phyloP scores from a whole-genome alignment of 2,888 invertebrate genomes.

The Cosmia pyralina region DNA sequence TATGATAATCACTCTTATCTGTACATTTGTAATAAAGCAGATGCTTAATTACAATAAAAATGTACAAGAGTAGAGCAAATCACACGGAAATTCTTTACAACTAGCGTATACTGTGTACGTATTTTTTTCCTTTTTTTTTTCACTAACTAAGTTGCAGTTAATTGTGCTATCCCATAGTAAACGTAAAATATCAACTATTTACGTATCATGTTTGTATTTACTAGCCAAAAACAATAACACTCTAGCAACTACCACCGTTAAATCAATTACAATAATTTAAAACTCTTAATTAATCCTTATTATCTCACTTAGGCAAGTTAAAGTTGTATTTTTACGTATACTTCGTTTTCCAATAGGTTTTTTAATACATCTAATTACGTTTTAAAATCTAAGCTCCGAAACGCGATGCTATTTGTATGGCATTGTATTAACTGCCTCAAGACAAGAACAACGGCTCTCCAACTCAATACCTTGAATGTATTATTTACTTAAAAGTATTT shows the following conservation, averaged over 20 bases:
- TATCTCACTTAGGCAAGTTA: conserved; percentile 90
- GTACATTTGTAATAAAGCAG: conserved; percentile 61
- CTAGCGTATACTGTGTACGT: conserved; percentile 90
- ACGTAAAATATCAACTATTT: conserved; percentile 82
- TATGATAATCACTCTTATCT: conserved; percentile 65
- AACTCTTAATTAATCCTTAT: conserved; percentile 87
- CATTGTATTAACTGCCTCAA: conserved; percentile 67
- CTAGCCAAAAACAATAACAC: conserved; percentile 87
- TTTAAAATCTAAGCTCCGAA: conserved; percentile 86
- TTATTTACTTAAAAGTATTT: conserved; percentile 83
- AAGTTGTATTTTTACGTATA: conserved; percentile 90
- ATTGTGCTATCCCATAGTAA: conserved; percentile 80
- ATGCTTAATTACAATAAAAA: conserved; percentile 53
- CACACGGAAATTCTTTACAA: conserved; percentile 79
- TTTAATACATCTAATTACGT: conserved; percentile 84
- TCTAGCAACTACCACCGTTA: conserved; percentile 87
- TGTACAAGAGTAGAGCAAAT: conserved; percentile 69
- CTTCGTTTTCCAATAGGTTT: conserved; percentile 89
- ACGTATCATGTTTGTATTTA: conserved; percentile 83
- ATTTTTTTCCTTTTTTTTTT: conserved; percentile 80
- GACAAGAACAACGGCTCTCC: conserved; percentile 70
- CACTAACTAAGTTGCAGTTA: conserved; percentile 84
- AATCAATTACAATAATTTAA: conserved; percentile 90
- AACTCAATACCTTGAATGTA: conserved; percentile 74
- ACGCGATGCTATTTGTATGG: conserved; percentile 76